Conservation (phyloP, 2,888 invertebrate genomes). For the Melinaea menophilus region DNA sequence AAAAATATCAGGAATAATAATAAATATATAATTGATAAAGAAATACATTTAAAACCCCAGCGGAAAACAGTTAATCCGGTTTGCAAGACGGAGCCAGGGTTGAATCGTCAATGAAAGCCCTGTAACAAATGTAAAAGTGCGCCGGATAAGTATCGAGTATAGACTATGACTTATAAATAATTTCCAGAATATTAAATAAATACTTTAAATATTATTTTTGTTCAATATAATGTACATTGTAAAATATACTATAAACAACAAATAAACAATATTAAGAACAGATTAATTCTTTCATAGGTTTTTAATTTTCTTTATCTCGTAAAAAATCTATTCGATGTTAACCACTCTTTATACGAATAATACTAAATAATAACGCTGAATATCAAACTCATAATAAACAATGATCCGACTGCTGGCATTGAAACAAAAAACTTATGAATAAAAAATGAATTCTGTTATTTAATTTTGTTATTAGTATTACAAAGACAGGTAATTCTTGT, state of each 20-base stretch:
- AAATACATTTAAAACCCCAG: slow-evolving; percentile 75
- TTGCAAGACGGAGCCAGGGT: slow-evolving; percentile 76
- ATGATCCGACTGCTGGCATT: no score
- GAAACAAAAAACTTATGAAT: no score
- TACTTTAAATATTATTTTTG: not conserved
- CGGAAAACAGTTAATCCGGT: slow-evolving; percentile 74
- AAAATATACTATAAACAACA: no score
- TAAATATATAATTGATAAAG: slow-evolving; percentile 42
- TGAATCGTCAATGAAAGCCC: slow-evolving; percentile 73
- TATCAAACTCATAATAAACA: no score
- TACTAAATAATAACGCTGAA: not conserved
- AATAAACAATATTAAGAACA: no score
- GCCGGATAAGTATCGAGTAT: slow-evolving; percentile 65
- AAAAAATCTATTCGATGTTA: no score
- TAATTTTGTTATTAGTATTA: no score
- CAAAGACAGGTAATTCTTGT: no score
- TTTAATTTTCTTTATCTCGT: not conserved
- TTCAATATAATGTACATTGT: no score
- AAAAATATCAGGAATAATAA: not conserved
- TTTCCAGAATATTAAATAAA: slow-evolving; percentile 31
- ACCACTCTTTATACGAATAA: not conserved
- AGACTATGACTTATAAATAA: slow-evolving; percentile 62
- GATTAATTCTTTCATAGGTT: no score
- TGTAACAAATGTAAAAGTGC: slow-evolving; percentile 69
- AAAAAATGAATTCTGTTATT: no score